Base-by-base conservation (phyloP, 2,113 vertebrate species). In the Syngnathus typhle region DNA sequence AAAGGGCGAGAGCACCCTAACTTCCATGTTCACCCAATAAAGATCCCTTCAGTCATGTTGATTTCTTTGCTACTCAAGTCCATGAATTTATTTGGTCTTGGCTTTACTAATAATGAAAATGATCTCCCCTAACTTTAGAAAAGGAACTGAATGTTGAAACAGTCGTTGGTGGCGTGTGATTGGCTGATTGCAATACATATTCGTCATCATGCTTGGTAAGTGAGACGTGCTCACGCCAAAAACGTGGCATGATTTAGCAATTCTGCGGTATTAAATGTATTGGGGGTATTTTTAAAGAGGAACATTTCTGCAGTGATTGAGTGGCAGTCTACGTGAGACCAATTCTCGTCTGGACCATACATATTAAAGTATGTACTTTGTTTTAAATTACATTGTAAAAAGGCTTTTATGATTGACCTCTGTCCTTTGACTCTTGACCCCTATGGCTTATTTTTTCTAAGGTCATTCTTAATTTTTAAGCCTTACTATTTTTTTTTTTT, bases 11-110 rank as follows among this genome's bases (percentile, higher is more conserved):
- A 21, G 18, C 79, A 79, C 86, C 88, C 74, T 86, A 78, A 84
- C 88, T 85, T 89, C 85, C 90, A 88, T 90, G 87, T 92, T 90
- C 89, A 89, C 89, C 81, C 88, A 92, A 92, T 92, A 92, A 92
- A 92, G 89, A 88, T 89, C 88, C 83, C 77, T 91, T 88, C 87
- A 91, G 86, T 87, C 85, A 78, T 81, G 76, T 76, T 83, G 74
- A 58, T 58, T 32, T 36, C 27, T 36, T 36, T 15, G 16, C 55
- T 7, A 55, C 10, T 27, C 27, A 23, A 58, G 2, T 58, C 15
- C 9, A 16, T 58, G 32, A 15, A 58, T 36, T 2, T 16, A 56
- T 56, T 6, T 3, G 8, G 9, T 11, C 10, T 55, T 3, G 4
- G 4, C 11, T 27, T 23, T 23, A 23, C 23, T 23, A 23, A 23